Conservation (phyloP, 2,797 vertebrate species). For the Poeciliopsis presidionis region DNA sequence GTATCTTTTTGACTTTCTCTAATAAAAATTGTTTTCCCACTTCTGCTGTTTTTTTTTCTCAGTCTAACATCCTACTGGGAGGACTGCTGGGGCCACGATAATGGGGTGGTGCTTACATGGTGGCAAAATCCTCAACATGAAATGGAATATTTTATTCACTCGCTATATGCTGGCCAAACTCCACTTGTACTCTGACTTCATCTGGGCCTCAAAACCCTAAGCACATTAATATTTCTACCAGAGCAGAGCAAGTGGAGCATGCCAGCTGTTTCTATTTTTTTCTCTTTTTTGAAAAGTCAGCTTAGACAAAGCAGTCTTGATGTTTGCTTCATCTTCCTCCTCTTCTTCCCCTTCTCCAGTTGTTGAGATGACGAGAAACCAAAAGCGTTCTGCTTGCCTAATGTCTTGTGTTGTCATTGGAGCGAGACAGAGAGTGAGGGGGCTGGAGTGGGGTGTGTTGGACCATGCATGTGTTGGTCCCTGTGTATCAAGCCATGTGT, state of each 20-base stretch:
- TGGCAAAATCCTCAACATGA: slow-evolving; percentile 48
- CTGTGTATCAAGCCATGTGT: slow-evolving; percentile 58
- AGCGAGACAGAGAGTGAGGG: slow-evolving; percentile 57
- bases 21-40: not conserved
- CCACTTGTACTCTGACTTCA: slow-evolving; percentile 66
- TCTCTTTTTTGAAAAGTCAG: slow-evolving; percentile 52
- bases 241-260: slow-evolving; percentile 62
- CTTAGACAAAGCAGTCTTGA: slow-evolving; percentile 65
- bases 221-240: slow-evolving; percentile 72
- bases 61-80: slow-evolving; percentile 1
- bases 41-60: not conserved
- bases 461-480: slow-evolving; percentile 64
- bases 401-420: slow-evolving; percentile 71
- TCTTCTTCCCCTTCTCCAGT: slow-evolving; percentile 44
- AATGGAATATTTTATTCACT: slow-evolving; percentile 71
- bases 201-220: slow-evolving; percentile 65
- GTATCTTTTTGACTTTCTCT: slow-evolving; percentile 70
- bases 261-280: slow-evolving; percentile 56
- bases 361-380: slow-evolving; percentile 61
- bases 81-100: slow-evolving; percentile 18
- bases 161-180: slow-evolving; percentile 53
- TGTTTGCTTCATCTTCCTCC: slow-evolving; percentile 19
- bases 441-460: slow-evolving; percentile 39
- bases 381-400: slow-evolving; percentile 59
- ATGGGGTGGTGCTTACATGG: slow-evolving; percentile 46